Evolutionary conservation across 2,113 vertebrate species (phyloP), one percentile per base, ranked within the genome.

Genomic region (Pogonocichla stellata): DNA sequence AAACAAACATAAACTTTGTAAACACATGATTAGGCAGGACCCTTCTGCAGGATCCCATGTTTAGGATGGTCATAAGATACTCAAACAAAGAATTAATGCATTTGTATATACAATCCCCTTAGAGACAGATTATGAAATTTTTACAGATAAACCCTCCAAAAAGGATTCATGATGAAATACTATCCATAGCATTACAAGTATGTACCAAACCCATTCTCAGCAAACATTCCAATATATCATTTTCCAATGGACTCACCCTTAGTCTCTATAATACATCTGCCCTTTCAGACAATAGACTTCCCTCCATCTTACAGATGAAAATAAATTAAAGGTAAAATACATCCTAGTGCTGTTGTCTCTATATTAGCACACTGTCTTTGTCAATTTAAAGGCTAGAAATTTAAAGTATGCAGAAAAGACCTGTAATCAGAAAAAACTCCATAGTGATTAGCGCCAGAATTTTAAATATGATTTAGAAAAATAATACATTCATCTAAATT

Each of bases 11-110:
- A 91, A 95, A 95, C 79, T 95, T 95, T 92, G 94, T 95, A 97
- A 96, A 95, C 81, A 95, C 36, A 89, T 22, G 87, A 95, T 96
- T 95, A 95, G 54, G 38, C 50, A 82, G 84, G 42, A 92, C 54
- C 86, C 79, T 90, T 91, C 74, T 70, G 36, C 67, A 54, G 58
- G 61, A 85, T 87, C 54, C 61, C 93, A 56, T 93, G 71, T 75
- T 97, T 90, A 80, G 94, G 45, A 58, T 88, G 58, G 45, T 95
- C 89, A 73, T 82, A 60, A 82, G 84, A 90, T 95, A 70, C 42
- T 95, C 90, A 95, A 97, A 96, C 93, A 97, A 96, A 88, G 90
- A 95, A 94, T 95, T 96, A 97, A 95, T 92, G 54, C 67, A 47
- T 69, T 65, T 94, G 87, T 95, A 70, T 88, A 90, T 90, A 54